These are phyloP conservation scores for Arnoldichthys spilopterus DNA, from an alignment of 2,797 vertebrate species.

Conservation along the genomic window DNA sequence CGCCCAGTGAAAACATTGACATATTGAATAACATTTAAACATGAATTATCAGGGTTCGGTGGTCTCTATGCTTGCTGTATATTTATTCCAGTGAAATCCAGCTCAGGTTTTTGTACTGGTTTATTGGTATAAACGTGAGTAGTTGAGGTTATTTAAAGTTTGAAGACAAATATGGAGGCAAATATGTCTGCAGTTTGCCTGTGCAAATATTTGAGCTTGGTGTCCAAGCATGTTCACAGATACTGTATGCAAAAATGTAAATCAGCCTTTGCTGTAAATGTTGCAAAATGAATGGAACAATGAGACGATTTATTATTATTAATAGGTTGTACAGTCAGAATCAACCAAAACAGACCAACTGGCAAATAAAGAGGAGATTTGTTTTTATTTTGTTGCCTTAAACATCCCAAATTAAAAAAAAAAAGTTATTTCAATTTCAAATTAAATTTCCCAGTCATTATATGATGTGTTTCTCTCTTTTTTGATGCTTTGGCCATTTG, in stretches of 20 bases:
- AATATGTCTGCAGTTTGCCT: no score
- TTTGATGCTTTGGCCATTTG: neutral
- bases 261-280: neutral
- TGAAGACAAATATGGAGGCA: no score
- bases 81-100: constrained; percentile 1
- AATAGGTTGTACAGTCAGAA: neutral
- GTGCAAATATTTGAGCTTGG: no score
- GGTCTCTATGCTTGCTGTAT: neutral
- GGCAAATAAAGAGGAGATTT: no score
- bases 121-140: neutral
- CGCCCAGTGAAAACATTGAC: constrained; percentile 28
- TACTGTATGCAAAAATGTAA: no score
- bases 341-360: neutral
- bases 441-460: no score
- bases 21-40: constrained; percentile 11
- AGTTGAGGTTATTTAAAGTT: neutral
- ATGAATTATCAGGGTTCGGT: constrained; percentile 8
- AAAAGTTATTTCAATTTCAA: neutral
- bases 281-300: neutral
- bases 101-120: neutral
- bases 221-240: no score
- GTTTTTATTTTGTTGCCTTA: no score
- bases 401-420: neutral
- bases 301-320: neutral
- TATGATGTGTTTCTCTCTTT: neutral